Evolutionary conservation across 1,140 invertebrate species (phyloP).

Genomic region (Metaphire vulgaris): DNA sequence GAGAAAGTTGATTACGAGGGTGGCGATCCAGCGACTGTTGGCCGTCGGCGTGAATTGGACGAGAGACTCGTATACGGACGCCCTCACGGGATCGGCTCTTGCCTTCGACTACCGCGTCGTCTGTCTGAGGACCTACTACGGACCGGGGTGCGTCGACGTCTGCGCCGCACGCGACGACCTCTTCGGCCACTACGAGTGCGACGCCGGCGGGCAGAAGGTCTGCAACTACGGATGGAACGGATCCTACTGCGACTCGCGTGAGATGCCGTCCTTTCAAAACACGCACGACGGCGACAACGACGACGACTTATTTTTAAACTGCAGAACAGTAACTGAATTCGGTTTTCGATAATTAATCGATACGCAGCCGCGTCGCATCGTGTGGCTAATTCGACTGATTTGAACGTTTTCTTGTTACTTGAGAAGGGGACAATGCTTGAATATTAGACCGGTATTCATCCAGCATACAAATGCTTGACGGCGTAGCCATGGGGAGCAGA

Average conservation of each 20-base stretch:
- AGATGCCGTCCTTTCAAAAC: too few species aligned
- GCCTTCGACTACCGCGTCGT: conserved; percentile 53
- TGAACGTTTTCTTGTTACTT: too few species aligned
- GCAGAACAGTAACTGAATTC: too few species aligned
- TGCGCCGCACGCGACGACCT: conserved; percentile 64
- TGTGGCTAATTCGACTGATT: too few species aligned
- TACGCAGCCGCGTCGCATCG: too few species aligned
- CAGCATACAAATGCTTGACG: too few species aligned
- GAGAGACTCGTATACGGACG: neutral
- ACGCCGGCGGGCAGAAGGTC: conserved; percentile 67
- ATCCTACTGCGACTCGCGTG: conserved; percentile 55
- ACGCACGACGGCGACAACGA: too few species aligned
- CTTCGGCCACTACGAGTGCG: conserved; percentile 87
- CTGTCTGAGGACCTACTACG: conserved; percentile 42
- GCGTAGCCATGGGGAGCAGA: too few species aligned
- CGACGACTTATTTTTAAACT: too few species aligned
- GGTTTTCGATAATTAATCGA: too few species aligned
- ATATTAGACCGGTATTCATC: too few species aligned
- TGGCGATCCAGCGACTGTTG: neutral
- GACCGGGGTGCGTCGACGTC: conserved; percentile 34
- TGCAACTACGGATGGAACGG: conserved; percentile 86
- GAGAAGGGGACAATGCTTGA: too few species aligned
- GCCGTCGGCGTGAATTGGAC: neutral
- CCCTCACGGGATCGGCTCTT: neutral
- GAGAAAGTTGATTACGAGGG: neutral